These are phyloP conservation scores for Melieria crassipennis DNA, from an alignment of 2,888 invertebrate species.

Conservation along the genomic window DNA sequence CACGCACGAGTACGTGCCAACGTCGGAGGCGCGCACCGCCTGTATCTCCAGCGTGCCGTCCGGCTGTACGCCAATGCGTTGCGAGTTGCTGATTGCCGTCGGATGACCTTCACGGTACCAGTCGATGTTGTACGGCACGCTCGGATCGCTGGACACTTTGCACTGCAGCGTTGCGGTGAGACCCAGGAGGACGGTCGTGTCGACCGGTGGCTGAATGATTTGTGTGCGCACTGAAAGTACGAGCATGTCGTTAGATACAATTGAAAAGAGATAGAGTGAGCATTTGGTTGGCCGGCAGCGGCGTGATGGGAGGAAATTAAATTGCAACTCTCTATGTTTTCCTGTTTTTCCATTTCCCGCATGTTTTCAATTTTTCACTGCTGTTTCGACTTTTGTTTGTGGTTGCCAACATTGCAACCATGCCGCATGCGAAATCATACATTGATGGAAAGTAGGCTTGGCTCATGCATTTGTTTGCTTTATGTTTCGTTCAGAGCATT, in stretches of 20 bases:
- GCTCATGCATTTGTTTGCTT: not conserved
- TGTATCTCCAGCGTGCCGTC: constrained; percentile 90
- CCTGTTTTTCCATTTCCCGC: constrained; percentile 4
- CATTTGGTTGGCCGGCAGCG: too few species aligned
- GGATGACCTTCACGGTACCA: constrained; percentile 87
- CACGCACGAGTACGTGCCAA: constrained; percentile 92
- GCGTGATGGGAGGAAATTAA: constrained; percentile 23
- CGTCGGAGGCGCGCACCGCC: constrained; percentile 90
- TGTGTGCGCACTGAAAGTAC: constrained; percentile 81
- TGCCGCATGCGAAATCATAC: not conserved
- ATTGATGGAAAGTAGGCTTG: not conserved
- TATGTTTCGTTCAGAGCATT: not conserved
- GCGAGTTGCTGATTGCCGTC: constrained; percentile 72
- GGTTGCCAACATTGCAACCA: not conserved
- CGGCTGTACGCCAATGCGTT: constrained; percentile 77
- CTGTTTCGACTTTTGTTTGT: not conserved
- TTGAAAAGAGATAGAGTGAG: not conserved
- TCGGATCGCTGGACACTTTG: constrained; percentile 91
- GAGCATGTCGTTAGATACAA: constrained; percentile 3
- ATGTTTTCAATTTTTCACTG: not conserved
- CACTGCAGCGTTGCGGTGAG: constrained; percentile 94
- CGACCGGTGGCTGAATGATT: constrained; percentile 92
- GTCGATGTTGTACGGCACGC: constrained; percentile 84
- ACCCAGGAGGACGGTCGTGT: constrained; percentile 90
- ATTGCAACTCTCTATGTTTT: constrained; percentile 16